Percentiles rank a stretch among this genome's conserved stretches.
These are phyloP conservation scores for Colinus virginianus DNA, from an alignment of 2,113 vertebrate species.

Conservation along the genomic window DNA sequence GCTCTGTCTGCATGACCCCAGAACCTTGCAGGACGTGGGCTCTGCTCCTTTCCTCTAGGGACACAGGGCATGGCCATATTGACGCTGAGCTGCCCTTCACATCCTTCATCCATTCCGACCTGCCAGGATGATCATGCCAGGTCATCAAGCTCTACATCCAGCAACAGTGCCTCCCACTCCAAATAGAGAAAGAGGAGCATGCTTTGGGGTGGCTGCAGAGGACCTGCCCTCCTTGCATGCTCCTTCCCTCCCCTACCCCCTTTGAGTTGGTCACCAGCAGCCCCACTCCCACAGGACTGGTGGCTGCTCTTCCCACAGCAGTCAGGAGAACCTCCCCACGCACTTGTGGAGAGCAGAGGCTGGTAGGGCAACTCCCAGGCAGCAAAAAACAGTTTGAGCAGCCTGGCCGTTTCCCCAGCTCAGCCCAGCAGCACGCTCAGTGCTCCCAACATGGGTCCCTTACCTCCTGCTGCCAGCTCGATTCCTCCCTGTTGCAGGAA, in stretches of 20 bases:
- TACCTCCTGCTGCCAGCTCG: neutral
- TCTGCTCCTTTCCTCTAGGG: neutral
- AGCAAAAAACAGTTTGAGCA: neutral
- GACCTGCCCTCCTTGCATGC: neutral
- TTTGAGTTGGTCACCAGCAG: neutral
- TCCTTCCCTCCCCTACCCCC: neutral
- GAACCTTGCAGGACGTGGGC: neutral
- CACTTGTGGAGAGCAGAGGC: neutral
- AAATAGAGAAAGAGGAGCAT: fast-evolving
- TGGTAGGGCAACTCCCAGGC: neutral
- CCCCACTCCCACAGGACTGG: neutral
- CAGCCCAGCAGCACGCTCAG: neutral
- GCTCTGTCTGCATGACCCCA: neutral
- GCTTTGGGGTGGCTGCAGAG: neutral
- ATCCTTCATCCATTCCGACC: neutral
- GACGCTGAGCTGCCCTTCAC: neutral
- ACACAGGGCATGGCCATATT: neutral
- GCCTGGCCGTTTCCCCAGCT: neutral
- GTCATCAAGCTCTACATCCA: neutral
- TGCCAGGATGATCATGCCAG: neutral
- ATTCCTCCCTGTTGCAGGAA: neutral
- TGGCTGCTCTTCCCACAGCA: neutral
- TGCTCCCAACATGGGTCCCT: neutral
- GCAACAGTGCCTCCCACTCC: neutral
- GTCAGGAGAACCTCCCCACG: neutral